Evolutionary conservation across 2,797 vertebrate species (phyloP), one percentile per base, ranked within the genome.

Genomic region (Xyrichtys novacula): DNA sequence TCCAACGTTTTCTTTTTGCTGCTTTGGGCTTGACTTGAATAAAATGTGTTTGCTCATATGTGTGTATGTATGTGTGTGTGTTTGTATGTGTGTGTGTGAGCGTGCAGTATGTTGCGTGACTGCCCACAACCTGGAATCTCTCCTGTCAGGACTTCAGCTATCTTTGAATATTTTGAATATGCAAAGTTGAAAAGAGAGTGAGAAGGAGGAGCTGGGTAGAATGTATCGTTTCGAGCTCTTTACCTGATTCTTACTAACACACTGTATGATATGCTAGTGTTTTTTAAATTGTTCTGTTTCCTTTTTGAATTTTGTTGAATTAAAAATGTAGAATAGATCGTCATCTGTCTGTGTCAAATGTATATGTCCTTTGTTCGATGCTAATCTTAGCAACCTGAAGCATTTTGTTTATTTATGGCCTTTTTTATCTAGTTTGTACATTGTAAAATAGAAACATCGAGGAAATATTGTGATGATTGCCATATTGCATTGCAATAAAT

Each of bases 331-430:
- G 82, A 79, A 60, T 87, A 88, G 77, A 76, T 60, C 61, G 69
- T 76, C 58, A 63, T 77, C 68, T 63, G 69, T 82, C 12, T 54
- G 67, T 88, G 80, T 88, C 69, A 46, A 43, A 56, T 80, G 81
- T 84, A 62, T 59, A 64, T 70, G 77, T 87, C 68, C 74, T 60
- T 80, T 89, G 76, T 94, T 85, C 92, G 86, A 80, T 74, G 88
- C 90, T 93, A 94, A 89, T 94, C 93, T 96, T 97, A 98, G 96
- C 95, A 95, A 97, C 95, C 95, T 94, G 91, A 96, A 95, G 94
- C 94, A 93, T 96, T 96, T 96, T 95, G 94, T 98, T 97, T 98
- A 99, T 99, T 99, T 98, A 99, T 98, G 96, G 93, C 94, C 96
- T 96, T 97, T 97, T 96, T 95, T 96, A 85, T 80, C 78, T 97